Conservation (phyloP, 2,113 vertebrate genomes). For the Pluvianellus socialis region DNA sequence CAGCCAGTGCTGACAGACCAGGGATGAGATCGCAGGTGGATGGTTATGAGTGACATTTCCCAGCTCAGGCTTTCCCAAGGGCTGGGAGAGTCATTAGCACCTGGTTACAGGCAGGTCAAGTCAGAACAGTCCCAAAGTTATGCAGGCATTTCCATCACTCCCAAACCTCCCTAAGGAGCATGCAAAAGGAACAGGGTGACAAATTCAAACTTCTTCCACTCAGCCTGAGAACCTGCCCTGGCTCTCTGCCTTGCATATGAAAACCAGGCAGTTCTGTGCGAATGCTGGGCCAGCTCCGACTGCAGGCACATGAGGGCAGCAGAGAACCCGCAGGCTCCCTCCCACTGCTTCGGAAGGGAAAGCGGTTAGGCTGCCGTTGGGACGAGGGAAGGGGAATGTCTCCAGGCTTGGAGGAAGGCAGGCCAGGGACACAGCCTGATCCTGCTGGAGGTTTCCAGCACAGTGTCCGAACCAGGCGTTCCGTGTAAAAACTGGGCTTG, state of each 20-base stretch:
- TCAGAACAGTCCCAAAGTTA: background rate
- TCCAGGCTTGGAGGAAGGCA: background rate
- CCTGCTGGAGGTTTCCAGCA: background rate
- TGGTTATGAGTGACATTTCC: background rate
- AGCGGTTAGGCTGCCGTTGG: background rate
- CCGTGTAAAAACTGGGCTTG: slow-evolving; percentile 16
- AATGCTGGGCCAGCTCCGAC: background rate
- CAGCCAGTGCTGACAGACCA: background rate
- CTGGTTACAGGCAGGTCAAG: background rate
- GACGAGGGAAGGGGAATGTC: background rate
- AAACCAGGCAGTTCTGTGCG: background rate
- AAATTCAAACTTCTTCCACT: background rate
- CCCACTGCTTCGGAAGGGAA: background rate
- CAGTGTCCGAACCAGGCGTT: background rate
- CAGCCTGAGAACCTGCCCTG: background rate
- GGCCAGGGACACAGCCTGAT: background rate
- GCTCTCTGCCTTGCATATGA: accelerated
- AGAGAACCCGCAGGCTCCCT: slow-evolving; percentile 6
- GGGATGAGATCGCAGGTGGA: background rate
- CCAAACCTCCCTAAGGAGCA: background rate
- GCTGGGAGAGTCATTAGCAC: background rate
- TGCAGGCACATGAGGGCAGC: slow-evolving; percentile 45
- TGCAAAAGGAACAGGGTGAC: background rate
- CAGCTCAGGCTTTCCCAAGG: background rate
- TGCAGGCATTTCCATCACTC: background rate